These are phyloP conservation scores for Platycheirus rosarum DNA, from an alignment of 2,888 invertebrate genomes.

Conservation along the genomic window DNA sequence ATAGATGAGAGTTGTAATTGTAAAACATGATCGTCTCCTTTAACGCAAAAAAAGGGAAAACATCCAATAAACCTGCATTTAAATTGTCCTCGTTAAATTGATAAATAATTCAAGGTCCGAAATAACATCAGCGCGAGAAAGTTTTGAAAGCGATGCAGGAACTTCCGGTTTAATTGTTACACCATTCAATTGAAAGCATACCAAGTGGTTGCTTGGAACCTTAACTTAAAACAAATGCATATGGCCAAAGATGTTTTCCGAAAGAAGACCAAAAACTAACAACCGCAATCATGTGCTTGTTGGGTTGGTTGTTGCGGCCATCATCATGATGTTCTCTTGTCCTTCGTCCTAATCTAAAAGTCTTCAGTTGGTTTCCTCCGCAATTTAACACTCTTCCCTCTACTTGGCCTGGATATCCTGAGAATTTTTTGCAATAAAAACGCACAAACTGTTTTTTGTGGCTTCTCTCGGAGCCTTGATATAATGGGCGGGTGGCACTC, in stretches of 20 bases:
- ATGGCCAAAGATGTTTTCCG: neutral
- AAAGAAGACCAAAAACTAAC: neutral
- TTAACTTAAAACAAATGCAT: constrained; percentile 22
- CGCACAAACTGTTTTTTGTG: constrained; percentile 43
- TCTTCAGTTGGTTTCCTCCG: constrained; percentile 24
- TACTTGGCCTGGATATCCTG: constrained; percentile 61
- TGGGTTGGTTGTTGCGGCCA: constrained; percentile 26
- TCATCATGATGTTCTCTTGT: constrained; percentile 50
- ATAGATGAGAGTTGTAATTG: constrained; percentile 44
- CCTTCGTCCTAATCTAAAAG: constrained; percentile 29
- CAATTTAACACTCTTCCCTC: constrained; percentile 21
- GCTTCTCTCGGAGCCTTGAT: constrained; percentile 6
- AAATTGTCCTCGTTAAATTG: constrained; percentile 58
- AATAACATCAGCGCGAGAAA: neutral
- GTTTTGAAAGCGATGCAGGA: neutral
- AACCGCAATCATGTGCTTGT: constrained; percentile 37
- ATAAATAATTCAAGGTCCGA: constrained; percentile 40
- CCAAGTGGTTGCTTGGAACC: neutral
- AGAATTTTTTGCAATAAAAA: constrained; percentile 41
- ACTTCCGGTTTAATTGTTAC: constrained; percentile 26
- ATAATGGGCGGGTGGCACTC: neutral
- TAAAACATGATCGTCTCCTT: constrained; percentile 44
- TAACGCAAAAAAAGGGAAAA: constrained; percentile 1
- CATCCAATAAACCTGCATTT: constrained; percentile 41
- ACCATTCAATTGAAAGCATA: constrained; percentile 25